A percentile compares a stretch with the other conserved stretches of the same genome.
Conservation (phyloP, 1,140 invertebrate genomes). For the Archegozetes longisetosus region DNA sequence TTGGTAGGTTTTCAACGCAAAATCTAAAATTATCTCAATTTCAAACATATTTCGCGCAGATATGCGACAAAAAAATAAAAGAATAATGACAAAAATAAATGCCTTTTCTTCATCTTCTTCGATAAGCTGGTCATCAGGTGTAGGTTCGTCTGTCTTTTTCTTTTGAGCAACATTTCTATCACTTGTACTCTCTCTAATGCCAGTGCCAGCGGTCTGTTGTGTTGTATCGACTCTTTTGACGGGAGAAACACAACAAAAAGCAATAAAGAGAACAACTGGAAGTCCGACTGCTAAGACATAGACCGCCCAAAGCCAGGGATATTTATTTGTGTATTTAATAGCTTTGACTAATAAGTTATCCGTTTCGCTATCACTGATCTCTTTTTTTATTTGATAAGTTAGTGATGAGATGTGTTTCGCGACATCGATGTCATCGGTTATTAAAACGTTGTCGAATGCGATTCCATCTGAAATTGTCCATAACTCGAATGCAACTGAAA, state of each 20-base stretch:
- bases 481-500: slow-evolving; percentile 75
- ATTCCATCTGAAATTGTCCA: slow-evolving; percentile 96
- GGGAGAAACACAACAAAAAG: slow-evolving; percentile 54
- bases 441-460: slow-evolving; percentile 84
- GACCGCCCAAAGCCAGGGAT: slow-evolving; percentile 78
- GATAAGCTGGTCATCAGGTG: slow-evolving; percentile 8
- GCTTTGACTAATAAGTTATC: slow-evolving; percentile 61
- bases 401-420: slow-evolving; percentile 62
- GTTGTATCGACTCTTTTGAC: slow-evolving; percentile 19
- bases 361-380: slow-evolving; percentile 55
- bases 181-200: not conserved
- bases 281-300: slow-evolving; percentile 64
- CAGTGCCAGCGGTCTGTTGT: slow-evolving; percentile 2
- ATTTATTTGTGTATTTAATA: slow-evolving; percentile 61
- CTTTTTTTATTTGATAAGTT: slow-evolving; percentile 68
- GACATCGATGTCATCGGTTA: slow-evolving; percentile 65
- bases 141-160: slow-evolving; percentile 18
- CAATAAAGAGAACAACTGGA: slow-evolving; percentile 57
- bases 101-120: slow-evolving; percentile 6
- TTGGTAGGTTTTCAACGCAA: no score
- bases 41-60: no score
- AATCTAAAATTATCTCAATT: no score
- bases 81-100: not conserved
- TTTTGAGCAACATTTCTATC: not conserved
- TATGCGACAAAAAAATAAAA: no score